Conservation (phyloP, 2,113 vertebrate genomes). For the Pseudopipra pipra region DNA sequence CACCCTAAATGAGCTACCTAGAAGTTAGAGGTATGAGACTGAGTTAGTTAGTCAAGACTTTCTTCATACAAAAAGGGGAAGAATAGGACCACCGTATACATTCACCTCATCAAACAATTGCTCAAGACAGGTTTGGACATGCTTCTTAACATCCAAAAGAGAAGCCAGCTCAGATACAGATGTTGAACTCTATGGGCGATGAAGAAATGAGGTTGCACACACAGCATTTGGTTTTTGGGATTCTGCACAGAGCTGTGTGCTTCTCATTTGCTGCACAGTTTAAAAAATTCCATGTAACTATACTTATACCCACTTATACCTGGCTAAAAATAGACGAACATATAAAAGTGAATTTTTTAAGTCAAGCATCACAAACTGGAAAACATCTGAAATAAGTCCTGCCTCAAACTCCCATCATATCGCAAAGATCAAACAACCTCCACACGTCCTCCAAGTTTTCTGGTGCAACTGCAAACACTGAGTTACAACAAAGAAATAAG, state of each 20-base stretch:
- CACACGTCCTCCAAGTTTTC: accelerated
- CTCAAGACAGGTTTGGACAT: not conserved
- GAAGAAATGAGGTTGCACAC: no score
- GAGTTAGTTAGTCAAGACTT: not conserved
- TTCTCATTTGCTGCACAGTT: not conserved
- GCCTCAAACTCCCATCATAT: not conserved
- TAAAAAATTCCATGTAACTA: not conserved
- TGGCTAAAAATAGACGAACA: not conserved
- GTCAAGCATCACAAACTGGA: not conserved
- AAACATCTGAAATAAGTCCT: not conserved
- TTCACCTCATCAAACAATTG: not conserved
- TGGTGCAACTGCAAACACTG: not conserved
- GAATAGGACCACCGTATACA: not conserved
- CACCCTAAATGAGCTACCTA: not conserved
- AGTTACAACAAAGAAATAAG: not conserved
- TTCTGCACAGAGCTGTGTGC: no score
- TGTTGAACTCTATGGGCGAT: not conserved
- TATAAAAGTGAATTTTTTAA: not conserved
- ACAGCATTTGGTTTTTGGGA: no score
- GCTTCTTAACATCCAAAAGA: not conserved
- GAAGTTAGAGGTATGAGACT: not conserved
- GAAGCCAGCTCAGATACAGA: not conserved
- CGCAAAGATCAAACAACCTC: not conserved
- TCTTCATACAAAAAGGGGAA: not conserved
- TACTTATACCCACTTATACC: not conserved